These are phyloP conservation scores for Phyllostomus discolor DNA, from an alignment of 2,113 vertebrate species.

Conservation along the genomic window DNA sequence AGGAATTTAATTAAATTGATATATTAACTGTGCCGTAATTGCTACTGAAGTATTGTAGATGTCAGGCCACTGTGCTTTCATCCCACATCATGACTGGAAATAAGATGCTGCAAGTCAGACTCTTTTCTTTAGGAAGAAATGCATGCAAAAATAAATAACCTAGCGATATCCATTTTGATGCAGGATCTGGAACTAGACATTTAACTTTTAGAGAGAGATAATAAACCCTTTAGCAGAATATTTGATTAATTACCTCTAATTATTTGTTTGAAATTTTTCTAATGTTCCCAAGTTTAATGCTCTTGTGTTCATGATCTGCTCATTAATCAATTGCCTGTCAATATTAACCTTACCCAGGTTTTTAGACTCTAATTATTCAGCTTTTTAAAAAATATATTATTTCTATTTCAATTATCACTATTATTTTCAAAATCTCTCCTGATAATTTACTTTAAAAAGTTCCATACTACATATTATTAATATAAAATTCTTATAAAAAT, in stretches of 20 bases:
- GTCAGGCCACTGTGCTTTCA: conserved; percentile 63
- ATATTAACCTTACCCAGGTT: not conserved
- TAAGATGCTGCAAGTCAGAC: conserved; percentile 48
- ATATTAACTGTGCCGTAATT: conserved; percentile 78
- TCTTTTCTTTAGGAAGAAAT: conserved; percentile 71
- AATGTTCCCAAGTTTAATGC: conserved; percentile 34
- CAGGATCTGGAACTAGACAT: not conserved
- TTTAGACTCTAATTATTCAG: not conserved
- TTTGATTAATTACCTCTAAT: not conserved
- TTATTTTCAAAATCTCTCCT: conserved; percentile 54
- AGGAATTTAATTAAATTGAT: conserved; percentile 82
- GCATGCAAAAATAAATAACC: not conserved
- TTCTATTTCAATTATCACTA: conserved; percentile 16
- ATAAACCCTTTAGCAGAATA: not conserved
- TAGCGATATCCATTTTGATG: not conserved
- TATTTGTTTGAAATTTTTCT: not conserved
- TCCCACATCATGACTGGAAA: conserved; percentile 67
- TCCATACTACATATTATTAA: conserved; percentile 27
- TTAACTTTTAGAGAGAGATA: not conserved
- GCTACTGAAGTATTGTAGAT: conserved; percentile 77
- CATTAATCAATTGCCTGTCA: not conserved
- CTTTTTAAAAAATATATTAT: not conserved
- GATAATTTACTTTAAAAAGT: conserved; percentile 8
- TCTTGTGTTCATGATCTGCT: not conserved
- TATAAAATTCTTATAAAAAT: conserved; percentile 41